Conservation (phyloP, 2,797 vertebrate genomes). For the Acipenser oxyrinchus region DNA sequence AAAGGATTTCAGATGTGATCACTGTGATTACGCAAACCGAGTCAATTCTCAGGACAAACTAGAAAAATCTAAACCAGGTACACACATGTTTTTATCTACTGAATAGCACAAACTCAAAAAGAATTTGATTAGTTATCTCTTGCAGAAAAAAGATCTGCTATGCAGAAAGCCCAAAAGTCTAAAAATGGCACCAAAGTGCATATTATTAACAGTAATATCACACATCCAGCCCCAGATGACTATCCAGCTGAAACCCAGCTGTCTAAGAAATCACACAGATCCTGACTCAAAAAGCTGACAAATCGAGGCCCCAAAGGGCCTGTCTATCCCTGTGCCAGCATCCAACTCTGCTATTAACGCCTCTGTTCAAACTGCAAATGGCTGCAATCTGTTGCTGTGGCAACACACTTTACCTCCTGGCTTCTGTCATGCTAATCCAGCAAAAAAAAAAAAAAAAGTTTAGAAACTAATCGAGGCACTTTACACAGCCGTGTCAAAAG, state of each 20-base stretch:
- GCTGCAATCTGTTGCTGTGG: constrained; percentile 58
- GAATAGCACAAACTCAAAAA: too few relatives aligned
- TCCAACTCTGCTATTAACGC: constrained; percentile 51
- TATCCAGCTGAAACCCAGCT: constrained; percentile 13
- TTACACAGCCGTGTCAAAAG: constrained; percentile 39
- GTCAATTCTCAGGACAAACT: too few relatives aligned
- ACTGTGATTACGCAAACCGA: too few relatives aligned
- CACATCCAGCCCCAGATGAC: constrained; percentile 18
- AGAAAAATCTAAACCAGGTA: too few relatives aligned
- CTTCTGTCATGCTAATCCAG: constrained; percentile 59
- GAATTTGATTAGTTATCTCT: neutral
- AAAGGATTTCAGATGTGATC: too few relatives aligned
- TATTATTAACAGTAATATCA: constrained; percentile 21
- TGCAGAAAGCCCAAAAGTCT: constrained; percentile 3
- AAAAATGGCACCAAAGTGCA: constrained; percentile 16
- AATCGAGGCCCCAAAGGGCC: constrained; percentile 34
- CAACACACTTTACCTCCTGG: constrained; percentile 52
- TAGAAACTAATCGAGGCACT: constrained; percentile 47
- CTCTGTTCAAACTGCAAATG: constrained; percentile 54
- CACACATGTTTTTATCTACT: too few relatives aligned
- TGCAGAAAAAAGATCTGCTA: neutral
- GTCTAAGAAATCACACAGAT: constrained; percentile 13
- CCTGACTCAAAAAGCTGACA: constrained; percentile 19
- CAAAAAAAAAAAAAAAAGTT: constrained; percentile 31
- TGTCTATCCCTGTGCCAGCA: constrained; percentile 48